phyloP scores from a whole-genome alignment of 2,113 vertebrate genomes.

The Oryctolagus cuniculus region DNA sequence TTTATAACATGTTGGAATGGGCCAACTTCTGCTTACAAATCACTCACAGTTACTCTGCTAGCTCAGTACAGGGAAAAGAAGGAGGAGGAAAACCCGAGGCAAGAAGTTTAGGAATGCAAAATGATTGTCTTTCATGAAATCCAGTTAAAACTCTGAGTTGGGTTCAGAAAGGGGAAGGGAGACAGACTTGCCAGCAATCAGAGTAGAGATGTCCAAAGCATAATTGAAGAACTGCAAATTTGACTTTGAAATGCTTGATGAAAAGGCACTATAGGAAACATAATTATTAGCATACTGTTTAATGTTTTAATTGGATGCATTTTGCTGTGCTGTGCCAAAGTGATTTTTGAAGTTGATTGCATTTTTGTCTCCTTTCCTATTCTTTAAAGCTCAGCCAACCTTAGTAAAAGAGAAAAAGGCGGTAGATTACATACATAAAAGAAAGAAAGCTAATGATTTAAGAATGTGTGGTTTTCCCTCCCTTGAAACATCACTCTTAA shows the following conservation, averaged over 20 bases:
- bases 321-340: conserved; percentile 66
- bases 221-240: conserved; percentile 62
- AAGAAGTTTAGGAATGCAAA: conserved; percentile 30
- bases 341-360: conserved; percentile 78
- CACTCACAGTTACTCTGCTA: neutral
- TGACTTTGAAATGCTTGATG: conserved; percentile 79
- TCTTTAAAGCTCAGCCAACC: conserved; percentile 74
- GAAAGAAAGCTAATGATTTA: conserved; percentile 74
- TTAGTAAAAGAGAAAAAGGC: conserved; percentile 58
- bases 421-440: conserved; percentile 76
- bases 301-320: conserved; percentile 80
- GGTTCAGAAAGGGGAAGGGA: neutral
- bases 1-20: conserved; percentile 56
- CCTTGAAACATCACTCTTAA: conserved; percentile 53
- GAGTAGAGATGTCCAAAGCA: conserved; percentile 59
- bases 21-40: conserved; percentile 42
- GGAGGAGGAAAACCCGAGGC: neutral
- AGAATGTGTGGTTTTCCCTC: conserved; percentile 76
- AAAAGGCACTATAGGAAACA: conserved; percentile 75
- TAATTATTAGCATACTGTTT: conserved; percentile 79
- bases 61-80: conserved; percentile 25
- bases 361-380: conserved; percentile 66
- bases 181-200: neutral
- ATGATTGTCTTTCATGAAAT: conserved; percentile 27
- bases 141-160: conserved; percentile 4